Conservation (phyloP, 2,113 vertebrate species). For the Microtus pennsylvanicus region DNA sequence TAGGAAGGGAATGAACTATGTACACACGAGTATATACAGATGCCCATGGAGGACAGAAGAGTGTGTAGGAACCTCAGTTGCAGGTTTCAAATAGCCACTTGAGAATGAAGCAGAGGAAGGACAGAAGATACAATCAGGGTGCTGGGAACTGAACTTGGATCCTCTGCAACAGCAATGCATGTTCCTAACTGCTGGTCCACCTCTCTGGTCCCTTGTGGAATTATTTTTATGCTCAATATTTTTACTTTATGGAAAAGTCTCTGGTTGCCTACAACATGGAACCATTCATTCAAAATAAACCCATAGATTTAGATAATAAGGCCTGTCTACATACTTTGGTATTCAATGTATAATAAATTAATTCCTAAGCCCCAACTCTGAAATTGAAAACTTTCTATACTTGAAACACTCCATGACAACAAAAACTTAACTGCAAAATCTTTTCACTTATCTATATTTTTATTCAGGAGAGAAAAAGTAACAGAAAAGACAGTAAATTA, state of each 20-base stretch:
- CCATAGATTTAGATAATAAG: not conserved
- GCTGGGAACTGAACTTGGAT: not conserved
- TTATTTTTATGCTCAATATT: conserved; percentile 34
- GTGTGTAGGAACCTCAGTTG: not conserved
- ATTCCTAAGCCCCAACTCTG: not conserved
- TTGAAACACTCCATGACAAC: conserved; percentile 3
- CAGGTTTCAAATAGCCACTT: not conserved
- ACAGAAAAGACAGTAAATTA: not conserved
- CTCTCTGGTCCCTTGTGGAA: not conserved
- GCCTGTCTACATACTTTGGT: not conserved
- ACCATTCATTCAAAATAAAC: conserved; percentile 10
- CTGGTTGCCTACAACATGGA: not conserved
- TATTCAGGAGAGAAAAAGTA: not conserved
- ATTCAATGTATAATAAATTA: not conserved
- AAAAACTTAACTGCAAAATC: not conserved
- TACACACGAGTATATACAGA: not conserved
- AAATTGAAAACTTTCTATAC: not conserved
- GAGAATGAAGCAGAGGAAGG: no score
- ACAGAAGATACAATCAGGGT: no score
- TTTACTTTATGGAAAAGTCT: conserved; percentile 2
- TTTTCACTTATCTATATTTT: not conserved
- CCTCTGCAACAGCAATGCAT: not conserved
- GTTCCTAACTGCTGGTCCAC: not conserved
- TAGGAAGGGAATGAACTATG: not conserved
- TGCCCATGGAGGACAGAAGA: not conserved